Conservation (phyloP, 2,888 invertebrate genomes). For the Patella caerulea region DNA sequence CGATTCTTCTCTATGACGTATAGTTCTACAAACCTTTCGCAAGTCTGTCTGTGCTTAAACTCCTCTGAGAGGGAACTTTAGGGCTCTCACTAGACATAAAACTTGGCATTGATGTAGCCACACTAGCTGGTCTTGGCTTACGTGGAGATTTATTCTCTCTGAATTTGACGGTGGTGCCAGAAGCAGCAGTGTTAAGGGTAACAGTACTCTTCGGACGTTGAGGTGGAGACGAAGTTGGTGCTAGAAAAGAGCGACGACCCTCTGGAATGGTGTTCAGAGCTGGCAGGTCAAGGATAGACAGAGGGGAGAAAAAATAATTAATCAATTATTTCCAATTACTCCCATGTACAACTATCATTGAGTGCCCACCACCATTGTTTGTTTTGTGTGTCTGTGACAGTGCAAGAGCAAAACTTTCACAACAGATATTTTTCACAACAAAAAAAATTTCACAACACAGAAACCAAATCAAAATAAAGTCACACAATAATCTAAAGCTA, state of each 20-base stretch:
- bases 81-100: conserved; percentile 51
- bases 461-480: too few species aligned
- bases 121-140: conserved; percentile 64
- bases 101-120: conserved; percentile 62
- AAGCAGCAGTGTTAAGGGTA: conserved; percentile 41
- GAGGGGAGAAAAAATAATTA: conserved; percentile 26
- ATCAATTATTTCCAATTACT: conserved; percentile 15
- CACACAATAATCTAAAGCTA: too few species aligned
- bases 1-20: background rate
- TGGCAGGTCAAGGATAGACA: conserved; percentile 33
- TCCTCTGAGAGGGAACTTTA: conserved; percentile 47
- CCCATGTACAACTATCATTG: conserved; percentile 5
- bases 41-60: conserved; percentile 61
- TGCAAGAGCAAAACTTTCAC: background rate
- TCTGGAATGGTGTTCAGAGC: conserved; percentile 65
- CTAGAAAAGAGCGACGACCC: conserved; percentile 66
- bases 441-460: too few species aligned
- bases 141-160: conserved; percentile 53
- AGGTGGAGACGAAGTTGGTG: conserved; percentile 47
- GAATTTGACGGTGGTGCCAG: conserved; percentile 43
- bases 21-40: conserved; percentile 39
- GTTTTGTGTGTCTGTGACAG: conserved; percentile 1
- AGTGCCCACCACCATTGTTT: conserved; percentile 4
- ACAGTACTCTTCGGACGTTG: conserved; percentile 53
- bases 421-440: too few species aligned